Evolutionary conservation across 2,888 invertebrate genomes (phyloP).

Genomic region (Melitaea athalia): DNA sequence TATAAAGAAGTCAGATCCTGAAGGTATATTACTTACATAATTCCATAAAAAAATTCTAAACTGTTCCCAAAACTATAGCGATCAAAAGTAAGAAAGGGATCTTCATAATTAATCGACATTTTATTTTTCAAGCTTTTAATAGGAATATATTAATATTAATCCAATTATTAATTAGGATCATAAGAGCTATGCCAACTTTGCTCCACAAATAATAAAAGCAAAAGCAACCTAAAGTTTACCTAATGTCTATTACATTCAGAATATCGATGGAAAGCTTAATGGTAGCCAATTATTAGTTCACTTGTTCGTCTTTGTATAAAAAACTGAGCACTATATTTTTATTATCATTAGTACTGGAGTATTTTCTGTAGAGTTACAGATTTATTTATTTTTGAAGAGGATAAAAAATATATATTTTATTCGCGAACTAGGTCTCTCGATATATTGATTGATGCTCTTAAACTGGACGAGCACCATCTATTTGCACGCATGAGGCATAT

Average conservation of each 20-base stretch:
- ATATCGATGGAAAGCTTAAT: neutral
- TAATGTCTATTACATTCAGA: neutral
- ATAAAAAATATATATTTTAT: constrained; percentile 11
- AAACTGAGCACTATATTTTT: constrained; percentile 1
- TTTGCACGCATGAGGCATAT: constrained; percentile 3
- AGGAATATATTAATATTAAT: neutral
- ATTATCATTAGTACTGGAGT: neutral
- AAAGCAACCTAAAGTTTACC: neutral
- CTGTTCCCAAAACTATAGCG: too few relatives aligned
- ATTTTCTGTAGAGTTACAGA: neutral
- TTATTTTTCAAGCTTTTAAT: too few relatives aligned
- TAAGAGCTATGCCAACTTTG: neutral
- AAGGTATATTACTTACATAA: too few relatives aligned
- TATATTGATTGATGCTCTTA: constrained; percentile 11
- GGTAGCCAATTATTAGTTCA: neutral
- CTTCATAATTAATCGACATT: too few relatives aligned
- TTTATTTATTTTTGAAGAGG: constrained; percentile 1
- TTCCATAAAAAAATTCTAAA: too few relatives aligned
- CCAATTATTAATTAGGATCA: neutral
- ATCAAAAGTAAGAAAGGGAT: too few relatives aligned
- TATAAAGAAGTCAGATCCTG: too few relatives aligned
- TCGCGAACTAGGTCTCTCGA: constrained; percentile 7
- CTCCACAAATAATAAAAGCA: neutral
- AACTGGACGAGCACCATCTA: constrained; percentile 14
- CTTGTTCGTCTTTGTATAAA: neutral